Conservation (phyloP, 2,113 vertebrate genomes). For the Sclerurus mexicanus region DNA sequence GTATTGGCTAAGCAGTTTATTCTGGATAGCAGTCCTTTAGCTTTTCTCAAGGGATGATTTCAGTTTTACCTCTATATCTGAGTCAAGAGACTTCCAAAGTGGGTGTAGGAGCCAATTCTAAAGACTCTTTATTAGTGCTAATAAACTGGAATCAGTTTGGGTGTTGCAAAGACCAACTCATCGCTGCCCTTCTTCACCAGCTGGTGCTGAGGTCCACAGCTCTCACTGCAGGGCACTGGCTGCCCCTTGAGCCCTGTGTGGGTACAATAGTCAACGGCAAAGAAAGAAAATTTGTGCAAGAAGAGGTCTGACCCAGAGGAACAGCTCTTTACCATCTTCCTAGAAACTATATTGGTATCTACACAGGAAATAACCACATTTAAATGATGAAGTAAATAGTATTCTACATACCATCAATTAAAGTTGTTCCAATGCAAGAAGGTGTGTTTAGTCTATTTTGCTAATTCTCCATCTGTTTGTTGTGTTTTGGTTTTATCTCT, state of each 20-base stretch:
- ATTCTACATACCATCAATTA: not conserved
- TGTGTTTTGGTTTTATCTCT: fast-evolving
- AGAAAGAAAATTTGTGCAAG: not conserved
- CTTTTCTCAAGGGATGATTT: conserved; percentile 31
- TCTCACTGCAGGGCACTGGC: not conserved
- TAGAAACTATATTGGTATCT: not conserved
- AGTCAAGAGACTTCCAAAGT: not conserved
- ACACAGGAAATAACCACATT: not conserved
- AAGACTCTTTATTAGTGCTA: not conserved
- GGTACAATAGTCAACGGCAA: not conserved
- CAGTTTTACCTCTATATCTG: not conserved
- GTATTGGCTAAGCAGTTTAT: not conserved
- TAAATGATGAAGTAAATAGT: not conserved
- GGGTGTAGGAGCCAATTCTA: not conserved
- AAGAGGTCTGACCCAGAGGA: not conserved
- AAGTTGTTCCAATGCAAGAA: not conserved
- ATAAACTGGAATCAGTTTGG: not conserved
- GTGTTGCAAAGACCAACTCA: not conserved
- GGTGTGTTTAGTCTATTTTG: not conserved
- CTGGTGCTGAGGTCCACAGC: no score
- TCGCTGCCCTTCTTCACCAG: not conserved
- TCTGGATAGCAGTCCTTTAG: not conserved
- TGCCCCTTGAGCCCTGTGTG: fast-evolving
- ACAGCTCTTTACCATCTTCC: not conserved
- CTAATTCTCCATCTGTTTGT: not conserved